Evolutionary conservation across 2,888 invertebrate genomes (phyloP).

Genomic region (Margaritifera margaritifera): DNA sequence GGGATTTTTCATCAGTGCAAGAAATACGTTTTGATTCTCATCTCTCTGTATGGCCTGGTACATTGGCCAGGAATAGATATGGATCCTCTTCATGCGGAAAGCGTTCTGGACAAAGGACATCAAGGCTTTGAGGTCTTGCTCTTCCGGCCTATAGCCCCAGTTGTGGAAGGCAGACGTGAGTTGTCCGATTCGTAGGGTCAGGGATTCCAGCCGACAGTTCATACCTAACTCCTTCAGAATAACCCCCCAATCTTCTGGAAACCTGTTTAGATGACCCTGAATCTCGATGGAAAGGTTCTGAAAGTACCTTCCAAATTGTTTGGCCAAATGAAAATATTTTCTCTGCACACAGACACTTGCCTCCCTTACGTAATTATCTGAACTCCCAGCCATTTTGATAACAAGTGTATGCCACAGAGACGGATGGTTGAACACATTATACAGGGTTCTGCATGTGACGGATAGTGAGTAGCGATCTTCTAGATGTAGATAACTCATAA

Average conservation of each 20-base stretch:
- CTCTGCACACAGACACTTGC: slow-evolving; percentile 13
- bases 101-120: slow-evolving; percentile 51
- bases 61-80: slow-evolving; percentile 61
- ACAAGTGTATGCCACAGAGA: slow-evolving; percentile 56
- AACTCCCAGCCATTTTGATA: slow-evolving; percentile 35
- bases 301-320: slow-evolving; percentile 57
- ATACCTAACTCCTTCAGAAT: slow-evolving; percentile 47
- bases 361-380: slow-evolving; percentile 10
- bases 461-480: slow-evolving; percentile 46
- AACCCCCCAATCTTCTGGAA: slow-evolving; percentile 36
- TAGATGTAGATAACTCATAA: slow-evolving; percentile 50
- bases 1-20: slow-evolving; percentile 47
- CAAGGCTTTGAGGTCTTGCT: slow-evolving; percentile 39
- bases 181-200: slow-evolving; percentile 54
- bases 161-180: slow-evolving; percentile 40
- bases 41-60: slow-evolving; percentile 32
- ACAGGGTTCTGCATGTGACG: slow-evolving; percentile 48
- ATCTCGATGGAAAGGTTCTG: slow-evolving; percentile 55
- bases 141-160: slow-evolving; percentile 30
- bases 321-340: slow-evolving; percentile 38
- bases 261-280: slow-evolving; percentile 40
- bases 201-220: slow-evolving; percentile 54
- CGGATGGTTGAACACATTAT: slow-evolving; percentile 59
- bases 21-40: slow-evolving; percentile 47
- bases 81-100: slow-evolving; percentile 48